Conservation (phyloP, 2,113 vertebrate species). For the Crotalus helleri region DNA sequence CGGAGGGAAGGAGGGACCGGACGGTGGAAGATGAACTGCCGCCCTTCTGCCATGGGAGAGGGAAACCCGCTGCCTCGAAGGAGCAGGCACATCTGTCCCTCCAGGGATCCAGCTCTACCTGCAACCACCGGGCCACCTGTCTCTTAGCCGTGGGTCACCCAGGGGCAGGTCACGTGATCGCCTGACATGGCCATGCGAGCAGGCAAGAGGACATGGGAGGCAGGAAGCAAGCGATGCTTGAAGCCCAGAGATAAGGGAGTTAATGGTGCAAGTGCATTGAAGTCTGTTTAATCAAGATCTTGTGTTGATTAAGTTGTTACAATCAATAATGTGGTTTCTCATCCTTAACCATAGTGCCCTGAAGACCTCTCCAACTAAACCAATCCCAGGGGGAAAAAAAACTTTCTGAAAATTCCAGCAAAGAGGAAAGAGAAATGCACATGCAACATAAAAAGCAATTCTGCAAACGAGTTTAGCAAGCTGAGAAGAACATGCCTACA, state of each 20-base stretch:
- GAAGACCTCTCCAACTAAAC: neutral
- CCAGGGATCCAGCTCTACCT: neutral
- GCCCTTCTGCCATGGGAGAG: neutral
- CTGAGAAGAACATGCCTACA: constrained; percentile 35
- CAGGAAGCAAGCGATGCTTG: neutral
- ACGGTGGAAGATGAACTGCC: neutral
- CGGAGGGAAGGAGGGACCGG: neutral
- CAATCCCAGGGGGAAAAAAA: neutral
- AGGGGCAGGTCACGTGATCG: neutral
- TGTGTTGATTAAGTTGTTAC: neutral
- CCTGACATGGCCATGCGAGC: neutral
- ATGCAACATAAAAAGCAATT: constrained; percentile 70
- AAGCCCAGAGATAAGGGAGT: neutral
- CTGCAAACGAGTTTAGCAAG: constrained; percentile 43
- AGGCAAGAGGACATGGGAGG: neutral
- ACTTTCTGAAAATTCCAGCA: constrained; percentile 1
- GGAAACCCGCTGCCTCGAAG: neutral
- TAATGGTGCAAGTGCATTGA: neutral
- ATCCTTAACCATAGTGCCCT: neutral
- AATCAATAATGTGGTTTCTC: constrained; percentile 18
- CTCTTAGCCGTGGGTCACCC: neutral
- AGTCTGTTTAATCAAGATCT: constrained; percentile 2
- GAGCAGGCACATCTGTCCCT: neutral
- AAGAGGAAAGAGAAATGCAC: constrained; percentile 52
- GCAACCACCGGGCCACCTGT: neutral